These are phyloP conservation scores for Orgyia antiqua DNA, from an alignment of 2,888 invertebrate species.

Conservation along the genomic window DNA sequence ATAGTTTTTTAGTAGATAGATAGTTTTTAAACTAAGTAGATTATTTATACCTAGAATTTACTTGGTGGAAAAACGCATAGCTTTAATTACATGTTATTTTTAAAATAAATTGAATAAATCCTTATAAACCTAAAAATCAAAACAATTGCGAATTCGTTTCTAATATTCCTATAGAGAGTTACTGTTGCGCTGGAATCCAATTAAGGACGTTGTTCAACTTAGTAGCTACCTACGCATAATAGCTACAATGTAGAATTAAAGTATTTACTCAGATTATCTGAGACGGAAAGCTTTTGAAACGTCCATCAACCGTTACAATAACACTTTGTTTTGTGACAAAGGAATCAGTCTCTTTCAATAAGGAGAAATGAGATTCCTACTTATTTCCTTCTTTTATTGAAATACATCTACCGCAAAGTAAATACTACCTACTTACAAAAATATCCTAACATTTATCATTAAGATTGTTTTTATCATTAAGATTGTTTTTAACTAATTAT, in stretches of 20 bases:
- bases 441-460: too few species aligned
- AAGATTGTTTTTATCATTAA: too few species aligned
- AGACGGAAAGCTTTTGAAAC: slow-evolving; percentile 8
- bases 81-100: too few species aligned
- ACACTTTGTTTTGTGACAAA: not conserved
- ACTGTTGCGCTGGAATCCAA: slow-evolving; percentile 1
- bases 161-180: not conserved
- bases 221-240: not conserved
- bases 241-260: not conserved
- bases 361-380: not conserved
- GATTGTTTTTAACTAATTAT: too few species aligned
- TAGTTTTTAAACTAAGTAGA: too few species aligned
- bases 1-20: too few species aligned
- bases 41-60: too few species aligned
- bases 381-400: slow-evolving; percentile 1
- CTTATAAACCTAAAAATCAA: not conserved
- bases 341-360: not conserved
- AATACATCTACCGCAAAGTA: too few species aligned
- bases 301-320: slow-evolving; percentile 17
- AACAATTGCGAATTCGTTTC: not conserved
- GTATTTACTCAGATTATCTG: slow-evolving; percentile 1
- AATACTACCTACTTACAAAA: too few species aligned
- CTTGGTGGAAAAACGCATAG: too few species aligned
- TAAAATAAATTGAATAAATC: too few species aligned
- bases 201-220: not conserved